These are phyloP conservation scores for Trissonchulus latispiculum DNA, from an alignment of 2,888 invertebrate species.

Conservation along the genomic window DNA sequence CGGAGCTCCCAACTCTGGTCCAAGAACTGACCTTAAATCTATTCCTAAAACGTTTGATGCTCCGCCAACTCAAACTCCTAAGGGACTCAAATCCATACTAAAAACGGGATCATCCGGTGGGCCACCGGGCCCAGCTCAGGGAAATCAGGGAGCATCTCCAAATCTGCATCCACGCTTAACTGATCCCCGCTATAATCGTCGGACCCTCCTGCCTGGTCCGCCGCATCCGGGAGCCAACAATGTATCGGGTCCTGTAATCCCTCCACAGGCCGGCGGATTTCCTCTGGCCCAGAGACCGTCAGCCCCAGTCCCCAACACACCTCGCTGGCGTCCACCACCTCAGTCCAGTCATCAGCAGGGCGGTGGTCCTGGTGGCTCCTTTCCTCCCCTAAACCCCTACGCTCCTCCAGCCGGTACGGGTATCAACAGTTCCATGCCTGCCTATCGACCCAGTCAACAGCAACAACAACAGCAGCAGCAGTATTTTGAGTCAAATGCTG, in stretches of 20 bases:
- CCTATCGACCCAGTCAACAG: too few species aligned
- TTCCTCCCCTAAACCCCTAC: background rate
- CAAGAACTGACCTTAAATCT: background rate
- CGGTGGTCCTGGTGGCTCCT: background rate
- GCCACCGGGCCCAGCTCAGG: background rate
- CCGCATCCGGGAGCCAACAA: background rate
- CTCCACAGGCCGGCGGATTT: background rate
- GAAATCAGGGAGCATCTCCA: background rate
- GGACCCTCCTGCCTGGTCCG: background rate
- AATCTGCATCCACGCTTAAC: too few species aligned
- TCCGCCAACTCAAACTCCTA: too few species aligned
- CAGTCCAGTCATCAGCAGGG: background rate
- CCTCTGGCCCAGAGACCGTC: background rate
- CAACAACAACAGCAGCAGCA: too few species aligned
- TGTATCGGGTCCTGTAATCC: background rate
- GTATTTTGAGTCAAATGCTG: too few species aligned
- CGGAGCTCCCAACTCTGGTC: background rate
- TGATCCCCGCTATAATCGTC: background rate
- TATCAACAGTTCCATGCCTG: too few species aligned
- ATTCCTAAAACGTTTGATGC: background rate
- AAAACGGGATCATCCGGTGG: background rate
- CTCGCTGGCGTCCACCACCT: background rate
- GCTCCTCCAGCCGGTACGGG: background rate
- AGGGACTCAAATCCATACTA: background rate
- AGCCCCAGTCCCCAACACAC: background rate